Conservation (phyloP, 2,113 vertebrate genomes). For the Bungarus multicinctus region DNA sequence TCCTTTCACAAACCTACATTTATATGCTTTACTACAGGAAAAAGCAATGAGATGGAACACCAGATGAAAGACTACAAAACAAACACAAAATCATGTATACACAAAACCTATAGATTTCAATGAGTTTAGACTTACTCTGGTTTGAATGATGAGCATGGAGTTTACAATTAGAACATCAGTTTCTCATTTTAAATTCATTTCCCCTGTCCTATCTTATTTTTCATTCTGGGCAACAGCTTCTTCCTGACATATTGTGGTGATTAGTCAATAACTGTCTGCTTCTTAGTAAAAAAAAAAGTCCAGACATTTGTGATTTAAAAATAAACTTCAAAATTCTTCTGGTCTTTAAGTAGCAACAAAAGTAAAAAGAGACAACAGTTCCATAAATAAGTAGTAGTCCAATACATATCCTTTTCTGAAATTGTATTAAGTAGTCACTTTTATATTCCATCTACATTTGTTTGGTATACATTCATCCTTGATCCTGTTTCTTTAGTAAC, state of each 20-base stretch:
- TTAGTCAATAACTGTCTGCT: background rate
- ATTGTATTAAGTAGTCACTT: background rate
- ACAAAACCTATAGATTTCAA: background rate
- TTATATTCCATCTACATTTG: background rate
- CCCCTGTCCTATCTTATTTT: background rate
- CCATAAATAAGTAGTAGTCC: background rate
- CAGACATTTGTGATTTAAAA: background rate
- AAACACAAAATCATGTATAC: background rate
- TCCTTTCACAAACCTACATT: background rate
- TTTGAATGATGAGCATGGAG: background rate
- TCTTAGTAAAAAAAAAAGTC: background rate
- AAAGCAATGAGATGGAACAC: background rate
- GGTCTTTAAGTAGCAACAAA: background rate
- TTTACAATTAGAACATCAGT: background rate
- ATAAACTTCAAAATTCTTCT: background rate
- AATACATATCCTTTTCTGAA: background rate
- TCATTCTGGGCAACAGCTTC: background rate
- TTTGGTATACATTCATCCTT: background rate
- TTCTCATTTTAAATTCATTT: background rate
- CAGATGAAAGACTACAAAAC: background rate
- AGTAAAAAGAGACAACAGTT: background rate
- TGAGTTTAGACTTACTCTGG: background rate
- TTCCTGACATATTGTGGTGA: background rate
- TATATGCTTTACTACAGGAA: background rate
- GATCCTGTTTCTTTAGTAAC: background rate